Conservation (phyloP, 92 coral and sea anemone species). For the Epizoanthus rinbou region DNA sequence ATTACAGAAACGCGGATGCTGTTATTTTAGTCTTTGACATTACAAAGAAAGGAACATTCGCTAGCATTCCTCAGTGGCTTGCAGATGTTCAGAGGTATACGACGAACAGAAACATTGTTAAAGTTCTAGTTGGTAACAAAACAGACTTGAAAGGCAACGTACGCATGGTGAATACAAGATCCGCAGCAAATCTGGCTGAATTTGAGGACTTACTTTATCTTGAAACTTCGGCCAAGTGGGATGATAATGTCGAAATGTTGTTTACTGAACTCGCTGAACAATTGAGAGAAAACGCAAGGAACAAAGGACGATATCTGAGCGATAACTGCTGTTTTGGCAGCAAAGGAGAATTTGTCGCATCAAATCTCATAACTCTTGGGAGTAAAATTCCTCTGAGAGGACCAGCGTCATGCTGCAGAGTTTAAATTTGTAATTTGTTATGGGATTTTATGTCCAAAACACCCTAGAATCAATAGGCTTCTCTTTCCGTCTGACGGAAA, state of each 20-base stretch:
- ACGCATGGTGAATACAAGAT: constrained; percentile 88
- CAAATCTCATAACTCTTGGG: constrained; percentile 61
- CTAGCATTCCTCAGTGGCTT: constrained; percentile 97
- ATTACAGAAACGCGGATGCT: constrained; percentile 98
- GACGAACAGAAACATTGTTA: constrained; percentile 74
- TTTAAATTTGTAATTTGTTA: constrained; percentile 25
- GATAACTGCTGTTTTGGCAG: constrained; percentile 26
- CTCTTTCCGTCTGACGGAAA: constrained; percentile 34
- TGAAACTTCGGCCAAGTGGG: constrained; percentile 98
- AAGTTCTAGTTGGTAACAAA: constrained; percentile 96
- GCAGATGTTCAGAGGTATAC: constrained; percentile 86
- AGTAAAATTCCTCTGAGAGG: constrained; percentile 56
- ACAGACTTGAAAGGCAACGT: constrained; percentile 93
- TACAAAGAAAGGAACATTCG: constrained; percentile 94
- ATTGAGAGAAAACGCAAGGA: constrained; percentile 87
- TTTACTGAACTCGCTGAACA: constrained; percentile 95
- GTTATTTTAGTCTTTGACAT: constrained; percentile 94
- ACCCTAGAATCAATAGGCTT: background rate
- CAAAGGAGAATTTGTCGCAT: constrained; percentile 47
- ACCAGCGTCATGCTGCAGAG: constrained; percentile 53
- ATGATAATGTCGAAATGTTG: constrained; percentile 88
- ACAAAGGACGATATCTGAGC: constrained; percentile 50
- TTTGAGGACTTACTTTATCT: constrained; percentile 93
- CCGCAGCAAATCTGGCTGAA: constrained; percentile 96
- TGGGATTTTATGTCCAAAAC: background rate